Conservation (phyloP, 2,888 invertebrate species). For the Platerodrilus igneus region DNA sequence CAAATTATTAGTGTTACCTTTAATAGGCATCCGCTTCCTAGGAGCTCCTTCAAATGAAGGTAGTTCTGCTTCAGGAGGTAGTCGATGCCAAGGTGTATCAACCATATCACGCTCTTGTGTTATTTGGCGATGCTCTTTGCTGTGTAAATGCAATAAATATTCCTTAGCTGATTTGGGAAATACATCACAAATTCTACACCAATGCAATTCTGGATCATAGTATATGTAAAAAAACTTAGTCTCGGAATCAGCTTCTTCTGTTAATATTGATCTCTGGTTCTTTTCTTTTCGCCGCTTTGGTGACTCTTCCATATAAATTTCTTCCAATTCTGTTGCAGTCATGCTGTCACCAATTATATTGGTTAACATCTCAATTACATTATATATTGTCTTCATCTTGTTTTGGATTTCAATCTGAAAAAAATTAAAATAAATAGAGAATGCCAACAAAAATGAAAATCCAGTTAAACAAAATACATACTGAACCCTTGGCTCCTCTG, state of each 20-base stretch:
- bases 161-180: constrained; percentile 85
- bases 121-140: constrained; percentile 67
- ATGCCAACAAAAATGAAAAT: constrained; percentile 10
- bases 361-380: constrained; percentile 83
- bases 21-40: constrained; percentile 74
- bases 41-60: constrained; percentile 66
- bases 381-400: constrained; percentile 77
- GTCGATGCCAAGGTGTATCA: constrained; percentile 74
- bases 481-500: constrained; percentile 31
- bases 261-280: constrained; percentile 10
- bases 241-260: constrained; percentile 21
- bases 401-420: constrained; percentile 71
- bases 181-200: constrained; percentile 82
- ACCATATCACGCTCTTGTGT: constrained; percentile 55
- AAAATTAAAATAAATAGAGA: constrained; percentile 25
- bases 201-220: constrained; percentile 86
- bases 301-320: constrained; percentile 31
- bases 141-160: constrained; percentile 78
- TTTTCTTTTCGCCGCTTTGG: constrained; percentile 22
- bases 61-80: constrained; percentile 58
- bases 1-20: constrained; percentile 66
- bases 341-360: constrained; percentile 75
- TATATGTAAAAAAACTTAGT: constrained; percentile 70
- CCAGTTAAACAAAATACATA: constrained; percentile 37
- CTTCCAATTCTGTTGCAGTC: constrained; percentile 46